Evolutionary conservation across 2,797 vertebrate genomes (phyloP), one percentile per base, ranked within the genome.

Genomic region (Epinephelus coioides): DNA sequence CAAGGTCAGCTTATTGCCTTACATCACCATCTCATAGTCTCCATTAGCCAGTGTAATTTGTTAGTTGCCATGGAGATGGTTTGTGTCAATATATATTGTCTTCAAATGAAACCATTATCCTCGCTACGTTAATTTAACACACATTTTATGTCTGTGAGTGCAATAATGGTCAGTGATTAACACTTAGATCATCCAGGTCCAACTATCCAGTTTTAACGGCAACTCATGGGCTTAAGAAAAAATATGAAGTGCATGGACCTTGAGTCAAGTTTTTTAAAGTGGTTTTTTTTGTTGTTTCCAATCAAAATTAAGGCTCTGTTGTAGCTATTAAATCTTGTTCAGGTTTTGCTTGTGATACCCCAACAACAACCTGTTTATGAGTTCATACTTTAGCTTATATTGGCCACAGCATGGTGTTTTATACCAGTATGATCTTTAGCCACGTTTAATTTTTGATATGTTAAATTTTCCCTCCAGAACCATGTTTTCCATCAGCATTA

Each of bases 401-500:
- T 55, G 40, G 8, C 43, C 44, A 50, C n/a, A 63, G 23, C 18
- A 49, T 53, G 17, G 40, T 25, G 4, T 46, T 66, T 56, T 17
- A 47, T 15, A 66, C 23, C 17, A 43, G 27, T 54, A 30, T 6
- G 14, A 54, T 11, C 9, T 38, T n/a, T 8, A 49, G 38, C n/a
- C 25, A 14, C 50, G 21, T 54, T 34, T 43, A 9, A 2, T 53
- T 23, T 51, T 8, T 50, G 9, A 30, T 27, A 3, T 55, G 3
- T 2, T 4, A 5, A 47, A 43, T 15, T 59, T 5, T 13, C 6
- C 4, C 40, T 19, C 15, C n/a, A 23, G 7, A 46, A 6, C 17
- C 47, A 21, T 61, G 44, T 40, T 67, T 75, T 70, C 67, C 14
- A n/a, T 72, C 17, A 1, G 15, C 25, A 18, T 49, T 69, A 46